Conservation (phyloP, 1,140 invertebrate species). For the Drosophila virilis region DNA sequence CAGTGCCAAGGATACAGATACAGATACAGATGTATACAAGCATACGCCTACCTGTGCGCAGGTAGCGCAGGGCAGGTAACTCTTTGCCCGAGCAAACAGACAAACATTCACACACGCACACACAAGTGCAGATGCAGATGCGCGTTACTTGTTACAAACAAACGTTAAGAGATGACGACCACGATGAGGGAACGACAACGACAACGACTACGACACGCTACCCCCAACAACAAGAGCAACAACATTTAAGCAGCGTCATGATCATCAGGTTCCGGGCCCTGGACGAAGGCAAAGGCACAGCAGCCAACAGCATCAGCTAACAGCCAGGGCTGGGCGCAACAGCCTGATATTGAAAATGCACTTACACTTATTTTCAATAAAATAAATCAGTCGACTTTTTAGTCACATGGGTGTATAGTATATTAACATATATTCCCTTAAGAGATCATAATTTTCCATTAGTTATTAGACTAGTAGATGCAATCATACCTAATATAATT, state of each 20-base stretch:
- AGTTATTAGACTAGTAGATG: too few species aligned
- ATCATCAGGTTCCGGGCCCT: constrained; percentile 53
- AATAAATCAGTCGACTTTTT: background rate
- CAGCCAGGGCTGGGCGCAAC: constrained; percentile 38
- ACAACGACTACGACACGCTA: constrained; percentile 49
- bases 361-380: background rate
- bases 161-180: constrained; percentile 58
- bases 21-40: constrained; percentile 50
- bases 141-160: constrained; percentile 76
- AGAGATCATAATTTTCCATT: too few species aligned
- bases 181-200: constrained; percentile 26
- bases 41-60: constrained; percentile 77
- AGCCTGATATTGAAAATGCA: constrained; percentile 1
- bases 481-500: too few species aligned
- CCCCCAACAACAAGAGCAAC: constrained; percentile 42
- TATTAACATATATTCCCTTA: too few species aligned
- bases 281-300: constrained; percentile 37
- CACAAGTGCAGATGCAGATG: constrained; percentile 55
- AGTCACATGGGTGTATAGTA: background rate
- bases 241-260: constrained; percentile 69
- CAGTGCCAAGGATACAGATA: constrained; percentile 58
- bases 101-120: constrained; percentile 42
- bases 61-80: constrained; percentile 72
- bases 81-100: constrained; percentile 65
- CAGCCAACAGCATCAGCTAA: constrained; percentile 36